Evolutionary conservation across 2,797 vertebrate genomes (phyloP).

Genomic region (Apodemus agrarius): DNA sequence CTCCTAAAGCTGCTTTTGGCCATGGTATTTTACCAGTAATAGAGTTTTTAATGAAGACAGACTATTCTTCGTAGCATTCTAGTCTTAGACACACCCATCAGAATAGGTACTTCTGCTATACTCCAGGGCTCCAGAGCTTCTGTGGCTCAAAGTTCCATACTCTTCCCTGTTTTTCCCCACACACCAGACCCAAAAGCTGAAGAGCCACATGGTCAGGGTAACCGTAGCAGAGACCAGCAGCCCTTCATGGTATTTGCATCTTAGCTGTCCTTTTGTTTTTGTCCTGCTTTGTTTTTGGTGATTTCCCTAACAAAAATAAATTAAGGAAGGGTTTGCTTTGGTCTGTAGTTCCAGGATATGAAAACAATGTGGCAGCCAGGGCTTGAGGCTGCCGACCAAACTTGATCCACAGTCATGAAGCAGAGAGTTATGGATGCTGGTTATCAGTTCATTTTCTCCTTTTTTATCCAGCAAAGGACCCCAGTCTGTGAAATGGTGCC

Average conservation of each 20-base stretch:
- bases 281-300: background rate
- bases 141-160: background rate
- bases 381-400: background rate
- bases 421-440: no score
- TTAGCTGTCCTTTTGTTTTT: background rate
- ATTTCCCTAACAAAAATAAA: background rate
- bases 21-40: background rate
- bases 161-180: background rate
- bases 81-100: background rate
- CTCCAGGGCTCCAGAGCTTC: background rate
- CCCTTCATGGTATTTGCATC: background rate
- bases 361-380: background rate
- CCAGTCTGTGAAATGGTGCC: background rate
- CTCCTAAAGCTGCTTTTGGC: background rate
- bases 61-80: background rate
- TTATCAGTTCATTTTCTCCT: background rate
- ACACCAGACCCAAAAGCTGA: background rate
- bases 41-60: background rate
- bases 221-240: background rate
- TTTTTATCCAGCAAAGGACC: background rate
- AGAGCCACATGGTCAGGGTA: background rate
- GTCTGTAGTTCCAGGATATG: background rate
- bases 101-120: background rate
- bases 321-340: background rate
- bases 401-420: background rate